Base-by-base conservation (phyloP, 2,113 vertebrate species). In the Microcebus jonahi region DNA sequence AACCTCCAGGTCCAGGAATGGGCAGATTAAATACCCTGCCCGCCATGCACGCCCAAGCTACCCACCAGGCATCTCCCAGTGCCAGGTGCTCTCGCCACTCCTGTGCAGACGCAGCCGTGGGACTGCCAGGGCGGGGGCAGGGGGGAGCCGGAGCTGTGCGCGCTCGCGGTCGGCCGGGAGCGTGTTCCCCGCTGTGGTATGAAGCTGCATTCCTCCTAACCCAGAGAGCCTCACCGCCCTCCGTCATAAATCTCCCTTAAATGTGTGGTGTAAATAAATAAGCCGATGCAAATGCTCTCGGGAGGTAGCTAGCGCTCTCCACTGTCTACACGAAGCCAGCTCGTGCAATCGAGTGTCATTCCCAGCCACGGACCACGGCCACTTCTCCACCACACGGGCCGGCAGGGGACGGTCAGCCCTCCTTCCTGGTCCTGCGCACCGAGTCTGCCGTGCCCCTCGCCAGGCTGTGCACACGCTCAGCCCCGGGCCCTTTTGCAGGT, bases 311-410 rank as follows among this genome's bases (percentile, higher is more conserved):
- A 34, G 3, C 12, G 4, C 17, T 2, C 31, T 14, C 81, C 6
- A 1, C 8, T 0, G 8, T n/a, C 23, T 31, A 1, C 20, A 1
- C 3, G 1, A 0, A 1, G 0, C 11, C 5, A 5, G 2, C n/a
- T 3, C 0, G 5, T 31, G 85, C 21, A 25, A n/a, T 5, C 39
- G 4, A 23, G 31, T 0, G 2, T 0, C 63, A 10, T 20, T 25
- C 20, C n/a, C 77, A 0, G 3, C 1, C 1, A 21, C 0, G 29
- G 39, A 1, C 0, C 39, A 0, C 3, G 11, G n/a, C 73, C 61
- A 0, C 17, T 36, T 7, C 2, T 55, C 50, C 36, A 20, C 10
- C 2, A 0, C 2, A 0, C 31, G 1, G 59, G 29, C 50, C 3
- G 0, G 25, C 11, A 2, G 2, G 55, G 39, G 68, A 7, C 6